phyloP scores from a whole-genome alignment of 2,797 vertebrate genomes.

The Adelosebastes latens region DNA sequence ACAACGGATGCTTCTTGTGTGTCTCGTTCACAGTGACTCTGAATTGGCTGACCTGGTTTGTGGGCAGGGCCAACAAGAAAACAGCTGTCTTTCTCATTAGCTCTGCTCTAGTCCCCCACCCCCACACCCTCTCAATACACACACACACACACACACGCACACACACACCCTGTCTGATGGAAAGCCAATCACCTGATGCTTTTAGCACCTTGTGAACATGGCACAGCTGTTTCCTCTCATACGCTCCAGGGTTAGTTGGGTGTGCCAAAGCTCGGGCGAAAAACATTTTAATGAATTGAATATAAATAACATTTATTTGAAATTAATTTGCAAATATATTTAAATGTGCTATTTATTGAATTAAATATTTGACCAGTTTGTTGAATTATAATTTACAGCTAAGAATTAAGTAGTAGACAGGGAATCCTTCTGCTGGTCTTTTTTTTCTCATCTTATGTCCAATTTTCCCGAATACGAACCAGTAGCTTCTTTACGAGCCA shows the following conservation, averaged over 20 bases:
- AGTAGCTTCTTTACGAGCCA: not conserved
- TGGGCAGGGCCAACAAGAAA: constrained; percentile 65
- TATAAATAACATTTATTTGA: not conserved
- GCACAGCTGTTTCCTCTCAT: constrained; percentile 78
- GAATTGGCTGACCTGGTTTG: constrained; percentile 61
- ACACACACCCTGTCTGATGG: constrained; percentile 38
- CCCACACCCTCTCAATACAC: not conserved
- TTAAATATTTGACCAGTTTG: not conserved
- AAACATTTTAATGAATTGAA: not conserved
- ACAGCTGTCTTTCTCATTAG: constrained; percentile 80
- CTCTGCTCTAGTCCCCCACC: constrained; percentile 22
- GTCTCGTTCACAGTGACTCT: constrained; percentile 31
- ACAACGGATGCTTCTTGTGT: constrained; percentile 39
- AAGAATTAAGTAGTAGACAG: not conserved
- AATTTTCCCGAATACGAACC: constrained; percentile 15
- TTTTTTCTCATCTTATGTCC: not conserved
- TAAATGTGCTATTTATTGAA: not conserved
- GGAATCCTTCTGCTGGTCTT: not conserved
- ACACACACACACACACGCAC: not conserved
- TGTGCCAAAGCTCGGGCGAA: not conserved
- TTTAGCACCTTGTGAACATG: constrained; percentile 66
- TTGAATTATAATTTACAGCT: not conserved
- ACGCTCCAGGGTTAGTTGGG: constrained; percentile 4
- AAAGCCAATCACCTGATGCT: constrained; percentile 73
- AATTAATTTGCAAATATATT: not conserved